Evolutionary conservation across 30 jellyfish, hydroid and myxozoan genomes (phyloP), one percentile per base, ranked within the genome.

Genomic region (Aurelia coerulea): DNA sequence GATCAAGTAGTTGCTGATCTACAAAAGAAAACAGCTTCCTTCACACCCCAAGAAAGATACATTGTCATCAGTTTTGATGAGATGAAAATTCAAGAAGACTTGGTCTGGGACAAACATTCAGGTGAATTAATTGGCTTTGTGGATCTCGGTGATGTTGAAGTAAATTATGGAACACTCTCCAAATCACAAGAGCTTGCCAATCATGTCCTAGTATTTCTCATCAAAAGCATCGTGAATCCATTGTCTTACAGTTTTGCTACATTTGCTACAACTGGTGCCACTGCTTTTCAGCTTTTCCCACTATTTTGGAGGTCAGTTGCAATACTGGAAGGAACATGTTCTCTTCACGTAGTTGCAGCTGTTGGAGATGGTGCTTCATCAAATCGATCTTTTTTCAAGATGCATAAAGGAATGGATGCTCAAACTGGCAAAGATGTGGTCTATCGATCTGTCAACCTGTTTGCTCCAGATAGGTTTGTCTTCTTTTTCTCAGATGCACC

Each of bases 81-180:
- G 63, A 89, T 89, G 94, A 89, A 89, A 78, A 53, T 81, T 37
- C 91, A 81, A 39, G 92, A 80, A 51, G 91, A 81, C 39, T 79
- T 80, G 68, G 97, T 89, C 17, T 83, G 90, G 94, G 94, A 89
- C 74, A 81, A 69, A 80, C 56, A 62, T 67, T 63, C 96, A 19
- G 96, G 96, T 23, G 96, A 88, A 58, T 69, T 78, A 68, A 78
- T 78, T 10, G 96, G 88, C 51, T 88, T 88, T 88, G 92, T 79
- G 71, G 96, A 88, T 88, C 54, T 88, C 31, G 91, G 91, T 62
- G 97, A 89, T 70, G 46, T 63, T 1, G 49, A 89, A 2, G 49
- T 73, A 1, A 89, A 79, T 60, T 68, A 51, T 80, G 82, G 80
- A 34, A 74, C 97, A 2, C 89, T 81, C 9, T 18, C 29, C 49